Evolutionary conservation across 2,113 vertebrate genomes (phyloP), one percentile per base, ranked within the genome.

Genomic region (Chaetodon auriga): DNA sequence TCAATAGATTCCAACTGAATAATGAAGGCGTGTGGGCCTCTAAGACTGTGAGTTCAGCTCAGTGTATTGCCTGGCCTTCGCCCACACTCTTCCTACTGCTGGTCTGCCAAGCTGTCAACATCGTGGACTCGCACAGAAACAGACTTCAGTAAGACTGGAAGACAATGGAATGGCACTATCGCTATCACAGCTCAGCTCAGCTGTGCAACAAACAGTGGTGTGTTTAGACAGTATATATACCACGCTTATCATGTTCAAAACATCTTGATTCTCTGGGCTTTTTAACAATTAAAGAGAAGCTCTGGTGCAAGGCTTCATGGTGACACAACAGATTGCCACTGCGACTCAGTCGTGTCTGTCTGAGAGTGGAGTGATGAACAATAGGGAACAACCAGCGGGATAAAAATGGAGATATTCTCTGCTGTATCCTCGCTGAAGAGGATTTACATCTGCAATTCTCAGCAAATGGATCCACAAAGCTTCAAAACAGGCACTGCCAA

Each of bases 1-100:
- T 94, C 94, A 94, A 94, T 94, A 92, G 90, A 94, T 90, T 93
- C 88, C 89, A 85, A 90, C 85, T 92, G 93, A 94, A 94, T 94
- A 95, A 94, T 93, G 90, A 92, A 92, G 90, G 90, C 86, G 49
- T 89, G 91, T 85, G 85, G 92, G 90, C 84, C 91, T 92, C 61
- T 82, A 85, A 89, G 90, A 89, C 91, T 84, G 81, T 61, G 90
- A 91, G 83, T 88, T 89, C 82, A 89, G 88, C 82, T 82, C 78
- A 49, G 92, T 89, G 91, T 92, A 85, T 80, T 89, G 91, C 91
- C 87, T 92, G 90, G 86, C 87, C 90, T 87, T 93, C 92, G 80
- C 93, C 93, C 93, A 93, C 92, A 84, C 87, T 81, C 90, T 88
- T 89, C 89, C 86, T 86, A 81, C 84, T 84, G 79, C 85, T 89